phyloP scores from a whole-genome alignment of 2,113 vertebrate genomes.

The Paracanthobrama guichenoti region DNA sequence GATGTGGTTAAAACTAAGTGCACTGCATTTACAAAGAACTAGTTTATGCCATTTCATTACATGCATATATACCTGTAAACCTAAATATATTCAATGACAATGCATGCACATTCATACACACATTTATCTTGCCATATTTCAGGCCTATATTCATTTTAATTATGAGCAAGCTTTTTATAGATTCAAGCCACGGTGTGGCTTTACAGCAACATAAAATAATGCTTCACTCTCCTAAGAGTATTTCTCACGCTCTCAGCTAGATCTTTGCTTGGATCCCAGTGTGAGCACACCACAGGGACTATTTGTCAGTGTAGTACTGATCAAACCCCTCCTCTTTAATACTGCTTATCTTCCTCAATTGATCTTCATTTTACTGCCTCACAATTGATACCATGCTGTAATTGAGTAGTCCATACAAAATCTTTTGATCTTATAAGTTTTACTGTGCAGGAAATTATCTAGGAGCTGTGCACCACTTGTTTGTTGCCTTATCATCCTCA shows the following conservation, averaged over 20 bases:
- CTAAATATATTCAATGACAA: neutral
- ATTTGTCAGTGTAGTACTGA: constrained; percentile 29
- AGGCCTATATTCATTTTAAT: constrained; percentile 11
- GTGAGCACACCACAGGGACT: constrained; percentile 22
- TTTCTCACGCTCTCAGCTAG: constrained; percentile 1
- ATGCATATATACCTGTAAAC: neutral
- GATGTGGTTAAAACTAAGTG: too few relatives aligned
- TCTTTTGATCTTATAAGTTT: constrained; percentile 1
- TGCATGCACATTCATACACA: neutral
- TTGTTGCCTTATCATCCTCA: constrained; percentile 1
- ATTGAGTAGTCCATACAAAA: neutral
- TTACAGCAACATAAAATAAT: constrained; percentile 34
- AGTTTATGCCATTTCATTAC: neutral
- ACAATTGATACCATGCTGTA: constrained; percentile 4
- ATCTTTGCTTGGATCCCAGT: constrained; percentile 19
- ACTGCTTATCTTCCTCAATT: constrained; percentile 25
- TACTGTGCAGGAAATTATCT: neutral
- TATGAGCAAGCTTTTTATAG: constrained; percentile 25
- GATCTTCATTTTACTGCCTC: neutral
- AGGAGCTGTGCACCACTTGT: neutral
- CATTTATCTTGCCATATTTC: constrained; percentile 1
- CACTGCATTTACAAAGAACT: neutral
- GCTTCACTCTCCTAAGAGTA: constrained; percentile 1
- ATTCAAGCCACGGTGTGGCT: neutral
- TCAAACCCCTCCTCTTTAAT: constrained; percentile 35